A percentile compares a stretch with the other conserved stretches of the same genome.
Conservation (phyloP, 2,888 invertebrate species). For the Omphaloscelis lunosa region DNA sequence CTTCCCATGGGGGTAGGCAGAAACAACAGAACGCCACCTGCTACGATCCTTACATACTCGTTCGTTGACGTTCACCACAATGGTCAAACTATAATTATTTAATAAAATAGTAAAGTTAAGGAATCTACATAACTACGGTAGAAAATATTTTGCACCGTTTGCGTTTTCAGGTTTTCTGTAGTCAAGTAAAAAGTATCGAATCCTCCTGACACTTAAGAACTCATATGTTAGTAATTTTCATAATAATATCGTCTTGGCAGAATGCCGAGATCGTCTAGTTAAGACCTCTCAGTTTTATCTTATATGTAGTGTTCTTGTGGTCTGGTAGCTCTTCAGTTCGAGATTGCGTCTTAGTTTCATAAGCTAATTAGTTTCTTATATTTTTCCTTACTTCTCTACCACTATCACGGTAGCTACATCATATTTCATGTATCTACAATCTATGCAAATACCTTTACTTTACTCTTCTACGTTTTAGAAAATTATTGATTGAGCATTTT, state of each 20-base stretch:
- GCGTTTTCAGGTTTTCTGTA: background rate
- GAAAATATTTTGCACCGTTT: background rate
- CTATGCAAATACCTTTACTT: background rate
- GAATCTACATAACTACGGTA: no score
- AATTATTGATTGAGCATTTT: background rate
- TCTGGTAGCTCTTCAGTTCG: background rate
- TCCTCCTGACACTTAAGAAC: slow-evolving; percentile 11
- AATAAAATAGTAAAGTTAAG: background rate
- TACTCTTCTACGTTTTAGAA: background rate
- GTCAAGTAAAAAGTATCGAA: slow-evolving; percentile 6
- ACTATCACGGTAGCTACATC: background rate
- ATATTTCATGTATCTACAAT: background rate
- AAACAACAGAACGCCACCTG: background rate
- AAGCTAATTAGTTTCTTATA: slow-evolving; percentile 1
- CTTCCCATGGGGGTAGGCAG: no score
- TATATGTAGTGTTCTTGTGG: slow-evolving; percentile 14
- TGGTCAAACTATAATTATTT: background rate
- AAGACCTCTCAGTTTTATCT: slow-evolving; percentile 22
- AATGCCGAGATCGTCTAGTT: slow-evolving; percentile 23
- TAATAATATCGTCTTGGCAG: slow-evolving; percentile 40
- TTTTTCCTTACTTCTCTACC: background rate
- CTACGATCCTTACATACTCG: no score
- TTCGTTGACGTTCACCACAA: background rate
- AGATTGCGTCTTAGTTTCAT: slow-evolving; percentile 18
- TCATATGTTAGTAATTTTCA: slow-evolving; percentile 46